phyloP scores from a whole-genome alignment of 1,140 invertebrate species.

The Drosophila subpulchrella region DNA sequence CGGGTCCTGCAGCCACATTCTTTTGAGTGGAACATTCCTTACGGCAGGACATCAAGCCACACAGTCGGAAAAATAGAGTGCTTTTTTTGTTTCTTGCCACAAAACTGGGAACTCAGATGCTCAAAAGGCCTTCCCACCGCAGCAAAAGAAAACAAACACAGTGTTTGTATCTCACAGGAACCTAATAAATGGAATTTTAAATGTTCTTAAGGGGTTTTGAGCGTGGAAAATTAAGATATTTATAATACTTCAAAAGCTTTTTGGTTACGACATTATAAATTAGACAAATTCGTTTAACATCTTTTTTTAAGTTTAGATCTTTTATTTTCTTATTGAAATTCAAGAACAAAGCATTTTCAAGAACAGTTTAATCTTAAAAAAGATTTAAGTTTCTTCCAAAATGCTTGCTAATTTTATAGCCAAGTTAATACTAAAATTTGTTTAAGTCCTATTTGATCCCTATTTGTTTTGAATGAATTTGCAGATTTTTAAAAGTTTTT shows the following conservation, averaged over 20 bases:
- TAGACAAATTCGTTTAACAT: too few relatives aligned
- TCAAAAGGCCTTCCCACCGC: slow-evolving; percentile 3
- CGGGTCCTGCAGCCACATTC: slow-evolving; percentile 18
- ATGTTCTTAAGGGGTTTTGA: background rate
- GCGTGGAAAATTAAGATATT: too few relatives aligned
- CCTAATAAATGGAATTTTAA: background rate
- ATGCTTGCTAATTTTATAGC: too few relatives aligned
- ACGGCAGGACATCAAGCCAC: slow-evolving; percentile 5
- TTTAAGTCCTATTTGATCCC: background rate
- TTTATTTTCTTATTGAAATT: too few relatives aligned
- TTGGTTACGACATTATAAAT: too few relatives aligned
- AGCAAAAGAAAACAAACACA: background rate
- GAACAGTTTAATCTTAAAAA: too few relatives aligned
- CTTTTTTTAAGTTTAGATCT: background rate
- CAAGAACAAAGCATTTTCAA: too few relatives aligned
- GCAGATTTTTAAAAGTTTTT: background rate
- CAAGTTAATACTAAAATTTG: too few relatives aligned
- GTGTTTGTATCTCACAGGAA: background rate
- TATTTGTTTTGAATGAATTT: background rate
- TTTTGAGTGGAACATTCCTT: slow-evolving; percentile 36
- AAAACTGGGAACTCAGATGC: background rate
- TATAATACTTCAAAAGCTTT: too few relatives aligned
- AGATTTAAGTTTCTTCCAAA: too few relatives aligned
- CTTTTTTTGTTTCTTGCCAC: background rate
- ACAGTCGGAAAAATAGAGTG: slow-evolving; percentile 9